Evolutionary conservation across 2,113 vertebrate species (phyloP).

Genomic region (Panthera uncia): DNA sequence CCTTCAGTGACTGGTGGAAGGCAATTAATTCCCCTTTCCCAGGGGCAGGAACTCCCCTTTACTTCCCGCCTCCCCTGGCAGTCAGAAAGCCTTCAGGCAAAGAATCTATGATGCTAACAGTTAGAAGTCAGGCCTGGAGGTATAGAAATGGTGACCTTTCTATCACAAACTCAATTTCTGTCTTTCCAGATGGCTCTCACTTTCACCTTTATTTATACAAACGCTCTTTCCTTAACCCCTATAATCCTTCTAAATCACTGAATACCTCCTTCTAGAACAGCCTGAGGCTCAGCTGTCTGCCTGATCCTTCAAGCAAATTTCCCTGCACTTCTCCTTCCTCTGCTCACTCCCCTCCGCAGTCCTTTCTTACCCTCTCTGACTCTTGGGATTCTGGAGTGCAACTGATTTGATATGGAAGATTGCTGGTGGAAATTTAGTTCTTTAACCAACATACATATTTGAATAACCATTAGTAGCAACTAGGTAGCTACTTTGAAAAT

Average conservation of each 20-base stretch:
- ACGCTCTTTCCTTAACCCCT: neutral
- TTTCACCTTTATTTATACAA: neutral
- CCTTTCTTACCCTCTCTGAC: neutral
- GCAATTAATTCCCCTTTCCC: neutral
- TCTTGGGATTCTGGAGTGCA: neutral
- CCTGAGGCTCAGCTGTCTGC: neutral
- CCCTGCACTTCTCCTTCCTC: fast-evolving
- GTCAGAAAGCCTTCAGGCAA: neutral
- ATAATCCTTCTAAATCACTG: neutral
- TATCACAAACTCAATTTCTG: neutral
- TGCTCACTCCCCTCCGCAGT: neutral
- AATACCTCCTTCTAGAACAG: neutral
- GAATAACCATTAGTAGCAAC: neutral
- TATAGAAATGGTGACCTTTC: neutral
- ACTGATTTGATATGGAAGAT: neutral
- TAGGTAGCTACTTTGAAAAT: neutral
- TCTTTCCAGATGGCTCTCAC: neutral
- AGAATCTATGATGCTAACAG: neutral
- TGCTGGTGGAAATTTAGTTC: neutral
- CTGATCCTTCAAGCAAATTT: neutral
- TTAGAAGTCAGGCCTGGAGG: neutral
- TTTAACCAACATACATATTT: neutral
- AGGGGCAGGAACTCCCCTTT: neutral
- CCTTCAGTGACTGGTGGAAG: neutral
- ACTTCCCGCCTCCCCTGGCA: neutral